A percentile compares a stretch with the other conserved stretches of the same genome.
Conservation (phyloP, 2,888 invertebrate genomes). For the Oligia strigilis region DNA sequence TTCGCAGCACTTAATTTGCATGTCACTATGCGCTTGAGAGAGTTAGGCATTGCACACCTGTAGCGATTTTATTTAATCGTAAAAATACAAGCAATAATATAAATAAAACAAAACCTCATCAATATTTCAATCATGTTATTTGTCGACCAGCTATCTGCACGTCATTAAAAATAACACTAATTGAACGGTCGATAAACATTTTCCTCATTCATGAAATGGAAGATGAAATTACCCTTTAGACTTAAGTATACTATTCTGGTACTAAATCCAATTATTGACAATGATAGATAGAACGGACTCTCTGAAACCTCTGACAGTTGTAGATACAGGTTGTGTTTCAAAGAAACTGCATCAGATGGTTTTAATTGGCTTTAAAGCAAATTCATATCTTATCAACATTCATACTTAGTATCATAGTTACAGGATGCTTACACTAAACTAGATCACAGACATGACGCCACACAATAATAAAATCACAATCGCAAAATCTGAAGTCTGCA, state of each 20-base stretch:
- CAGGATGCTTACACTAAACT: constrained; percentile 4
- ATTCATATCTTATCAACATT: background rate
- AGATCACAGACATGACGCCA: background rate
- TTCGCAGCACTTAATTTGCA: constrained; percentile 15
- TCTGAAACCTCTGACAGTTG: background rate
- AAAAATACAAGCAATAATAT: background rate
- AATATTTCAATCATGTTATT: constrained; percentile 1
- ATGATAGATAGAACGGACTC: background rate
- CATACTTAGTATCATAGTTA: background rate
- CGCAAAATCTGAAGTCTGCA: constrained; percentile 47
- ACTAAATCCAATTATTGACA: background rate
- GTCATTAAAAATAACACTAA: constrained; percentile 27
- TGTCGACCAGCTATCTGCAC: background rate
- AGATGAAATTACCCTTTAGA: background rate
- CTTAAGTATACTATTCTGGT: no score
- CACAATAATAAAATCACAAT: constrained; percentile 23
- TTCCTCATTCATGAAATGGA: constrained; percentile 3
- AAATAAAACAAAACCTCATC: background rate
- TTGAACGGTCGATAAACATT: constrained; percentile 13
- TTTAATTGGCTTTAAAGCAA: background rate
- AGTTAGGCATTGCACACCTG: constrained; percentile 17
- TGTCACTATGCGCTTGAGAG: constrained; percentile 22
- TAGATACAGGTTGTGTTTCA: background rate
- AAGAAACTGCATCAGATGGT: background rate
- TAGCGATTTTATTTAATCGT: background rate